Conservation (phyloP, 2,113 vertebrate species). For the Butorides virescens region DNA sequence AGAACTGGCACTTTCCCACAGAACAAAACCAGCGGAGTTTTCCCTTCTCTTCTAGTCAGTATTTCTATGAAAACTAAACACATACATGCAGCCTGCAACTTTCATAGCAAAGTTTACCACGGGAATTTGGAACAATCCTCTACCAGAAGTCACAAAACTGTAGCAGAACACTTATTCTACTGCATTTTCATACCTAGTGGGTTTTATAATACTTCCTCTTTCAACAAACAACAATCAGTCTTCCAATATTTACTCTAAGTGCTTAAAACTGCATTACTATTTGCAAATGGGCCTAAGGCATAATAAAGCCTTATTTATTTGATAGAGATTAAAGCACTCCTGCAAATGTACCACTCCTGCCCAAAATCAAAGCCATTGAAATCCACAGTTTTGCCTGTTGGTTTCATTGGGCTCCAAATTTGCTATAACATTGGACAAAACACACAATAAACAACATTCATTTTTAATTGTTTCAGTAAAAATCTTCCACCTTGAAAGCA, state of each 20-base stretch:
- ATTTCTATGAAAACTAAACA: conserved; percentile 17
- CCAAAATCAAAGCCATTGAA: not conserved
- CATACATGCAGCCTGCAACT: not conserved
- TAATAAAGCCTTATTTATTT: conserved; percentile 1
- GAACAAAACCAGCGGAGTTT: not conserved
- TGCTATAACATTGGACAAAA: not conserved
- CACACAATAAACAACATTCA: not conserved
- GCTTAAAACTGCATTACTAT: not conserved
- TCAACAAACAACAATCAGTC: not conserved
- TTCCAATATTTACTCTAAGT: not conserved
- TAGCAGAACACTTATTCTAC: not conserved
- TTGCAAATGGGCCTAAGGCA: conserved; percentile 16
- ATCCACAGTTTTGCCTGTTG: not conserved
- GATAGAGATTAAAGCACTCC: conserved; percentile 3
- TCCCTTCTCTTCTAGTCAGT: not conserved
- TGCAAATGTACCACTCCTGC: not conserved
- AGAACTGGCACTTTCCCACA: conserved; percentile 22
- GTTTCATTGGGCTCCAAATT: not conserved
- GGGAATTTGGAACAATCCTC: not conserved
- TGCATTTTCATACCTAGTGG: not conserved
- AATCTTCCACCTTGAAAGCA: not conserved
- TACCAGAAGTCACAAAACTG: not conserved
- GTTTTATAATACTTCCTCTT: not conserved
- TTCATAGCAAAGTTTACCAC: not conserved
- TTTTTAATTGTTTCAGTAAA: not conserved